Evolutionary conservation across 2,888 invertebrate genomes (phyloP).

Genomic region (Cyrtodaria siliqua): DNA sequence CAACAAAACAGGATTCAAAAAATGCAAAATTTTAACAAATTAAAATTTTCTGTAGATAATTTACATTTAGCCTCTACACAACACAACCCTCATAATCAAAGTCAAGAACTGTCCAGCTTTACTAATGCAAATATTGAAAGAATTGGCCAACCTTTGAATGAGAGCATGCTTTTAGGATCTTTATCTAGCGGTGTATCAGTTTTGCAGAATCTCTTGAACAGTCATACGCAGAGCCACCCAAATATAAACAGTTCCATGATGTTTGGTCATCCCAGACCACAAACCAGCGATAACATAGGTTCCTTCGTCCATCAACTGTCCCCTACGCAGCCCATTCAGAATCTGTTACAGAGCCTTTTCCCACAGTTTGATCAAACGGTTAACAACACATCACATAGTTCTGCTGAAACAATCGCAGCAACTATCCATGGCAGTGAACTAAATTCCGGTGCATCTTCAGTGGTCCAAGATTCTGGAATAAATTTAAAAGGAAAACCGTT

Average conservation of each 20-base stretch:
- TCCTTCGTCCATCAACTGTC: conserved; percentile 13
- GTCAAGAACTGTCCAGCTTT: neutral
- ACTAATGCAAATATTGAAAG: neutral
- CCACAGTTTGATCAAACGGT: neutral
- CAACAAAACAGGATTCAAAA: too few species aligned
- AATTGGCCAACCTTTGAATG: conserved; percentile 9
- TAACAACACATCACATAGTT: too few species aligned
- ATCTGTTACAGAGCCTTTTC: conserved; percentile 42
- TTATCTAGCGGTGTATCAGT: conserved; percentile 33
- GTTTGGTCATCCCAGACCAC: too few species aligned
- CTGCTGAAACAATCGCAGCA: too few species aligned
- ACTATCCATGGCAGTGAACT: too few species aligned
- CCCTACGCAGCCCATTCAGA: conserved; percentile 50
- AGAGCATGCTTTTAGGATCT: conserved; percentile 22
- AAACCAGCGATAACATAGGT: too few species aligned
- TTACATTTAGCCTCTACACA: conserved; percentile 6
- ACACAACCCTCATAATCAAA: neutral
- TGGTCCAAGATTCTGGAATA: too few species aligned
- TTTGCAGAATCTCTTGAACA: conserved; percentile 36
- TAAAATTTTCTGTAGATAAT: conserved; percentile 44
- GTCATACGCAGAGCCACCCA: neutral
- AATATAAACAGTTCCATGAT: too few species aligned
- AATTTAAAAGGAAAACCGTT: too few species aligned
- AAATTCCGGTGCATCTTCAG: too few species aligned
- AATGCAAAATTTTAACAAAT: neutral